Base-by-base conservation (phyloP, 2,113 vertebrate species). In the Alethe castanea region DNA sequence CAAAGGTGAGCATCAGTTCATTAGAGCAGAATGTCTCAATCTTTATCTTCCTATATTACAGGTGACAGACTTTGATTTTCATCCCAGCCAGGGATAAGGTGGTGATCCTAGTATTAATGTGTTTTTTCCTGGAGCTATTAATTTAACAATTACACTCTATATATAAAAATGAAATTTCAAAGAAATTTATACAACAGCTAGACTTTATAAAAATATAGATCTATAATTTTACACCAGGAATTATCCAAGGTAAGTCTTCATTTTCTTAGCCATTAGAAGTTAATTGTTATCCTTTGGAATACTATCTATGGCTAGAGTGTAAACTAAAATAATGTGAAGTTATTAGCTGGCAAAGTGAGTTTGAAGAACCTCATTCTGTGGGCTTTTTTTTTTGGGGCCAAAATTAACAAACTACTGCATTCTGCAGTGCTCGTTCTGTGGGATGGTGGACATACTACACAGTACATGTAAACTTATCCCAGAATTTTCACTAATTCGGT, bases 161-260 rank as follows among this genome's bases (percentile, higher is more conserved):
- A 88, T 94, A 96, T 90, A 97, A 96, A 96, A 94, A 90, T 48
- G 67, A 81, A 92, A 83, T 81, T 92, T 93, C 76, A 45, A 95
- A 96, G 19, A 94, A 94, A 92, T 93, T 83, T 95, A 90, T 97
- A 97, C 94, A 97, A 92, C 95, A 88, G 47, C 92, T 97, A 96
- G 28, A 88, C 72, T 95, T 96, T 95, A 96, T 96, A 96, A 97
- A 96, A 97, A 97, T 96, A 96, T 92, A 96, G 60, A 90, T 93
- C 80, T 97, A 45, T 94, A 84, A 81, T 74, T 90, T 97, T 96
- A 97, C 95, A 96, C 80, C 61, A 90, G 87, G 92, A 90, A 90
- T 95, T 92, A 92, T 38, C 48, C 69, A 96, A 90, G 60, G 53
- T 90, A 93, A 82, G 31, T 67, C 81, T 92, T 88, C 20, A 60